Conservation (phyloP, 2,113 vertebrate genomes). For the Myotis yumanensis region DNA sequence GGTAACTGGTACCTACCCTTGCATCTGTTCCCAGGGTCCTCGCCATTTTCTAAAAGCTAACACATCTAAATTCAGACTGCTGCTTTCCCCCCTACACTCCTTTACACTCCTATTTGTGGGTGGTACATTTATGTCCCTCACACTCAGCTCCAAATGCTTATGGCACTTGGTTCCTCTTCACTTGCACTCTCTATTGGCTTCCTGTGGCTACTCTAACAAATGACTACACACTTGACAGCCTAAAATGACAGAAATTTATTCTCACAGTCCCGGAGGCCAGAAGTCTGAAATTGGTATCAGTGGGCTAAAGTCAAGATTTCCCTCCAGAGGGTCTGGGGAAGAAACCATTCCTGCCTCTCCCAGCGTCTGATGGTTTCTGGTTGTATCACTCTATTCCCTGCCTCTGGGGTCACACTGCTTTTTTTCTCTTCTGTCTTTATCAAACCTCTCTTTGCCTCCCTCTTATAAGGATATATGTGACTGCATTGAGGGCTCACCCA, state of each 20-base stretch:
- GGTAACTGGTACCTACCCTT: neutral
- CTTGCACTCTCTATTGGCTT: constrained; percentile 12
- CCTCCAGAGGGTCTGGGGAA: neutral
- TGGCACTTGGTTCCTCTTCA: neutral
- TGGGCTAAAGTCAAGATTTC: neutral
- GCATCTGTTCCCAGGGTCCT: neutral
- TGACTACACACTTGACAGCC: neutral
- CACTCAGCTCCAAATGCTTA: neutral
- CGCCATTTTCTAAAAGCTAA: neutral
- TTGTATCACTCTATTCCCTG: neutral
- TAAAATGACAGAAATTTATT: neutral
- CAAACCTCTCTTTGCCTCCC: neutral
- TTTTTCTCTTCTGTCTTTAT: neutral
- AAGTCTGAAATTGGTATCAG: neutral
- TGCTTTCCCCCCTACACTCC: neutral
- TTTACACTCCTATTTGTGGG: neutral
- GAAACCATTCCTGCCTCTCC: neutral
- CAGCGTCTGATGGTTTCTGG: neutral
- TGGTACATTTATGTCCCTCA: neutral
- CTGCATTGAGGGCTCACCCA: neutral
- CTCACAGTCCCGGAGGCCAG: neutral
- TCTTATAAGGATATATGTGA: neutral
- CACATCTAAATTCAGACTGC: neutral
- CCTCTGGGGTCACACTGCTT: neutral
- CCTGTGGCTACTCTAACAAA: neutral